Evolutionary conservation across 2,888 invertebrate species (phyloP), one percentile per base, ranked within the genome.

Genomic region (Pachliopta kotzebuea): DNA sequence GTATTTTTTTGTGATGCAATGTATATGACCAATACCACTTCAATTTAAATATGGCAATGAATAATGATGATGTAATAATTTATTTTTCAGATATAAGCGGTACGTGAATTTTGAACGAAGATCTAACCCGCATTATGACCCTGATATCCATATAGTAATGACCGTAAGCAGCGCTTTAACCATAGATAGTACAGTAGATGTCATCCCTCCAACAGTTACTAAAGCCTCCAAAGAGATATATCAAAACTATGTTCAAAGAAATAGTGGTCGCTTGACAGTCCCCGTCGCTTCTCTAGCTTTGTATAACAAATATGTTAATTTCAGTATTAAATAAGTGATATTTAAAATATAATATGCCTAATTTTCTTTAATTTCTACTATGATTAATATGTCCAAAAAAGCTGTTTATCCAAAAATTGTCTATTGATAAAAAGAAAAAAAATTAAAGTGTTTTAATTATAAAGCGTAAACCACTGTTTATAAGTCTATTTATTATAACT

Each of bases 141-240:
- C 85, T 1, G 92, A 92, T 62, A 86, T 92, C 53, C 92, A 91
- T 63, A 88, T 92, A 1, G 92, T 92, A 69, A 81, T 94, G 77
- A 93, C 94, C 2, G 94, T 94, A 18, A 92, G 93, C 75, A 94
- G 94, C 76, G 93, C 93, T 0, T 94, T 95, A 80, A 91, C 93
- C 0, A 92, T 93, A 68, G 95, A 94, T 81, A 93, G 94, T 66
- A 92, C 94, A 0, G 87, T 93, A 24, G 88, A 94, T 76, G 94
- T 95, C 23, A 93, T 93, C 54, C 93, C 95, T 26, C 96, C 96
- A 1, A 93, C 90, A 4, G 95, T 96, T 18, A 90, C 91, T 14
- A 86, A 92, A 69, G 84, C 90, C 18, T 93, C 95, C 54, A 89
- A 93, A 60, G 94, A 94, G 71, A 93, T 96, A 69, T 97, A 97